Evolutionary conservation across 2,888 invertebrate genomes (phyloP), one percentile per base, ranked within the genome.

Genomic region (Tinea pellionella): DNA sequence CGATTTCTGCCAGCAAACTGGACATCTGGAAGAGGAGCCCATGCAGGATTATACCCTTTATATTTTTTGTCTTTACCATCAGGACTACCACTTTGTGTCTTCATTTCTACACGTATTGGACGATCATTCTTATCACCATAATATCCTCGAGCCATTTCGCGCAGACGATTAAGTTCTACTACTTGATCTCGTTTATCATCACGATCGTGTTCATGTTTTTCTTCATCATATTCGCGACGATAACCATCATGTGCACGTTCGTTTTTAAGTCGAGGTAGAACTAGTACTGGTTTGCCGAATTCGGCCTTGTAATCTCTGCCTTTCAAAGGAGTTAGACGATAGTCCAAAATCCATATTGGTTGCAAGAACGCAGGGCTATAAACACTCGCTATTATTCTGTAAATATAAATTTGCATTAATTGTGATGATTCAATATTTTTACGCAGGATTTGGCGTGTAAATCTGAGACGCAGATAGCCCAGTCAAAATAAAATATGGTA

Each of bases 261-360:
- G 30, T 12, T 37, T 6, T 41, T 47, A n/a, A 11, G 8, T 29
- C 15, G 74, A 0, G 85, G 85, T 0, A 85, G 68, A 42, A 86
- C 81, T 12, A 85, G 68, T 61, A 80, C 70, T 62, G 83, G 82
- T 0, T 83, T 84, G 0, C 84, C 82, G 0, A 78, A 77, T 0
- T 80, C 75, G 2, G 80, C 75, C 0, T 74, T 73, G 69, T 82
- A 85, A 64, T 80, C 78, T 43, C 83, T 72, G 6, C 84, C 84
- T 0, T 82, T 84, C 0, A 79, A 72, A 65, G 80, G 82, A 57
- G 80, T 62, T 68, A 81, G 84, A 24, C 85, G 72, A 66, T 81
- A 86, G 74, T 86, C 85, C 15, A 86, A 65, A 41, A 79, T 66
- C 69, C 76, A 72, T 8, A 73, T 75, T 1, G 82, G 84, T 63